Base-by-base conservation (phyloP, 2,113 vertebrate species). In the Cygnus buccinator region DNA sequence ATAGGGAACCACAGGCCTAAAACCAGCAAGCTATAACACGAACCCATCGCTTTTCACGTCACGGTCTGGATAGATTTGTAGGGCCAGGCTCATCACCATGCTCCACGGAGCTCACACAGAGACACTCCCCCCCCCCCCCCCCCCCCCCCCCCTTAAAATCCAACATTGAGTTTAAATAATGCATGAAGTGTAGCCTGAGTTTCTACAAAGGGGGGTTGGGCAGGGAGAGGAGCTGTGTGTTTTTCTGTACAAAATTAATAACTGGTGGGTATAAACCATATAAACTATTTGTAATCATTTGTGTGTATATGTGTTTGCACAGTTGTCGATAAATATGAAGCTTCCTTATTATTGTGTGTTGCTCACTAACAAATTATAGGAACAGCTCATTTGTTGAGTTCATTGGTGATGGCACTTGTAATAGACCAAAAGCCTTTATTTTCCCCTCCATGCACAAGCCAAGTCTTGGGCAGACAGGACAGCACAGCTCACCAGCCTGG, bases 71-170 rank as follows among this genome's bases (percentile, higher is more conserved):
- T 16, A 19, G 23, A 65, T 76, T 71, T 63, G 35, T 83, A 80
- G 16, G 39, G 8, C 20, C 18, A 75, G 66, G 31, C 26, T 62
- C 3, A 2, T 72, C 12, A 6, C 19, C 4, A 29, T 70, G 8
- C 22, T 62, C 28, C 1, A 0, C 14, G 1, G 1, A n/a, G 46
- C 9, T 81, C 20, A 14, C 11, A 4, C 28, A 16, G 37, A 35
- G 37, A n/a, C n/a, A n/a, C n/a, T n/a, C n/a, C n/a, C n/a, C n/a
- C n/a, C n/a, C n/a, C n/a, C n/a, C n/a, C n/a, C n/a, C n/a, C n/a
- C n/a, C n/a, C n/a, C n/a, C n/a, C n/a, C n/a, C n/a, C n/a, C n/a
- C n/a, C 18, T 26, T 91, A 50, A 31, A 26, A 78, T 39, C 62
- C 1, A 0, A 8, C 37, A 19, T 21, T 25, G 37, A 66, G 39